Conservation (phyloP, 2,797 vertebrate genomes). For the Rhinoraja longicauda region DNA sequence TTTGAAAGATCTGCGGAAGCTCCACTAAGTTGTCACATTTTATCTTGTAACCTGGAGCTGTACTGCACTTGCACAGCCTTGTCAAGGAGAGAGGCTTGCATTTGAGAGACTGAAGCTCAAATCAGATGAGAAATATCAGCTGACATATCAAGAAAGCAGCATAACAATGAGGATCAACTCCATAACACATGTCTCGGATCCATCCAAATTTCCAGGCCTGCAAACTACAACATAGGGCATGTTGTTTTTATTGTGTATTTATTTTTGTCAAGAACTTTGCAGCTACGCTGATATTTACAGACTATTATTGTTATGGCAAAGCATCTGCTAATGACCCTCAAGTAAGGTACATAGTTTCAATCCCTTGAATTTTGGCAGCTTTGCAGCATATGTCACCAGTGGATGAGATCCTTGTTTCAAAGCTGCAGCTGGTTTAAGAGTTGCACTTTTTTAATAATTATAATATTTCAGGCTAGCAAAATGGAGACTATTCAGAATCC, state of each 20-base stretch:
- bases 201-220: neutral
- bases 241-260: neutral
- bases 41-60: neutral
- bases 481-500: too few species aligned
- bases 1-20: neutral
- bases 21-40: neutral
- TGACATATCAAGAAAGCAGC: neutral
- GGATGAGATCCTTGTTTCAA: neutral
- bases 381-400: neutral
- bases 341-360: neutral
- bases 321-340: neutral
- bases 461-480: too few species aligned
- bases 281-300: neutral
- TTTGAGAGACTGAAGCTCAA: neutral
- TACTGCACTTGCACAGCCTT: neutral
- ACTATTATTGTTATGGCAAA: neutral
- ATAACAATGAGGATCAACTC: neutral
- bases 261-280: neutral
- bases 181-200: too few species aligned
- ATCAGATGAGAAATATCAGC: neutral
- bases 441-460: too few species aligned
- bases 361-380: neutral
- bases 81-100: neutral
- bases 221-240: too few species aligned
- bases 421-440: neutral